phyloP scores from a whole-genome alignment of 92 coral and sea anemone genomes.

The Actinostola sp. region DNA sequence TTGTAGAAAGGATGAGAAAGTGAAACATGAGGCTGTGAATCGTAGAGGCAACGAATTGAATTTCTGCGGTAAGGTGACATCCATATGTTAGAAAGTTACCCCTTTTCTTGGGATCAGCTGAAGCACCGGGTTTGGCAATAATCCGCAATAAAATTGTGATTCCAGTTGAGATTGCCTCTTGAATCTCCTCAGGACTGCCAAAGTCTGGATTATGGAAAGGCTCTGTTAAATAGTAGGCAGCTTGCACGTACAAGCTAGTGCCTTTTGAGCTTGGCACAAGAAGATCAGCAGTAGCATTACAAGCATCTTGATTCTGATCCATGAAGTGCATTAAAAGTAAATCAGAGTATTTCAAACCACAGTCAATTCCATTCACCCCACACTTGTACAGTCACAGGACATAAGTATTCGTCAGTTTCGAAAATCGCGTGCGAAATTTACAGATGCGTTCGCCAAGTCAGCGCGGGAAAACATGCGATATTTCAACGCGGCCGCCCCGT shows the following conservation, averaged over 20 bases:
- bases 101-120: constrained; percentile 10
- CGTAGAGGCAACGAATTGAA: constrained; percentile 36
- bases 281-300: constrained; percentile 26
- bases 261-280: constrained; percentile 28
- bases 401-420: too few species aligned
- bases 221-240: too few species aligned
- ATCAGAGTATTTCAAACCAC: constrained; percentile 23
- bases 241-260: constrained; percentile 36
- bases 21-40: constrained; percentile 26
- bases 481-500: too few species aligned
- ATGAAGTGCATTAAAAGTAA: constrained; percentile 16
- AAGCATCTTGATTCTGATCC: constrained; percentile 48
- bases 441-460: too few species aligned
- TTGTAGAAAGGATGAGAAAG: constrained; percentile 30
- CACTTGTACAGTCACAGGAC: too few species aligned
- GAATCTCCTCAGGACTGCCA: too few species aligned
- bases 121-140: too few species aligned
- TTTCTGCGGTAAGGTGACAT: constrained; percentile 33
- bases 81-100: constrained; percentile 49
- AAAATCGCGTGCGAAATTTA: too few species aligned
- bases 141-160: too few species aligned
- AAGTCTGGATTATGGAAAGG: too few species aligned
- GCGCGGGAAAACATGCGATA: too few species aligned
- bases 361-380: neutral
- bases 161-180: too few species aligned